Evolutionary conservation across 37 sponge, comb jelly and placozoan genomes (phyloP).

Genomic region (Crambe crambe): DNA sequence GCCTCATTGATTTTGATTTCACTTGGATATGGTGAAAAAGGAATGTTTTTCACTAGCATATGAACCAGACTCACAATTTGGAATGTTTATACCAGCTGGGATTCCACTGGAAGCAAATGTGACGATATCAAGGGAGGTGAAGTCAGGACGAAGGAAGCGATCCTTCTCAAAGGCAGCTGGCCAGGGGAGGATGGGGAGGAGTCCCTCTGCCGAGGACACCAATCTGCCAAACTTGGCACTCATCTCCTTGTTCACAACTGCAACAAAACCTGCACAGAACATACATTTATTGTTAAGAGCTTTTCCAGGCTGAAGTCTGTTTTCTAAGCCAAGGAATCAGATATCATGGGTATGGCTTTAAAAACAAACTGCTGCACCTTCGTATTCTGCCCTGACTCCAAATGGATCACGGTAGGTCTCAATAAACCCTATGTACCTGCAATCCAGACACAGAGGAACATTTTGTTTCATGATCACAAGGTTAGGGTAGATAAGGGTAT

Average conservation of each 20-base stretch:
- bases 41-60: no score
- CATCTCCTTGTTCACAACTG: constrained; percentile 90
- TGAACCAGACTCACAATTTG: constrained; percentile 75
- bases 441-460: neutral
- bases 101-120: constrained; percentile 86
- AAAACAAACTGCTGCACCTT: constrained; percentile 56
- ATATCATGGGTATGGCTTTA: neutral
- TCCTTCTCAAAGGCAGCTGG: constrained; percentile 87
- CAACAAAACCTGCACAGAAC: constrained; percentile 79
- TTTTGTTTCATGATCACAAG: neutral
- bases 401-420: constrained; percentile 92
- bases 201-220: constrained; percentile 68
- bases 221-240: constrained; percentile 82
- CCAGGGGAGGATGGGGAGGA: constrained; percentile 83
- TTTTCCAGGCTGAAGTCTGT: no score
- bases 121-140: constrained; percentile 91
- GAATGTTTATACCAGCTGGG: constrained; percentile 93
- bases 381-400: constrained; percentile 93
- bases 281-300: neutral
- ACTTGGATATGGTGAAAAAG: no score
- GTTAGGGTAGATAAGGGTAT: neutral
- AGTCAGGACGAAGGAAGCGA: constrained; percentile 83
- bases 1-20: no score
- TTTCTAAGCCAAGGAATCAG: no score
- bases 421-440: constrained; percentile 94